Base-by-base conservation (phyloP, 2,797 vertebrate genomes). In the Rhadinocentrus ornatus region DNA sequence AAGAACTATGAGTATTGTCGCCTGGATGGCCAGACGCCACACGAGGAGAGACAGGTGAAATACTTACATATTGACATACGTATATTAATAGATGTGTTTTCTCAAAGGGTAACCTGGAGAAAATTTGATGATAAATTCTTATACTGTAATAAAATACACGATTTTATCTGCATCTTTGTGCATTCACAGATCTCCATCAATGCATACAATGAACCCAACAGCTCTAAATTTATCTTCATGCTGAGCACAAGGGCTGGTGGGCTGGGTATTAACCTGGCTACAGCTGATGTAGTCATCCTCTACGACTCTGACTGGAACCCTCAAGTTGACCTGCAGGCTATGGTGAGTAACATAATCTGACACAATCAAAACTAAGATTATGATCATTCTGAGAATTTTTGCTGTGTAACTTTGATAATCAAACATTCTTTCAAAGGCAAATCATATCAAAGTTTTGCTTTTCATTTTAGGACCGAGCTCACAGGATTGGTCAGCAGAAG, bases 261-360 rank as follows among this genome's bases (percentile, higher is more conserved):
- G 9, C 94, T 99, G 75, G 98, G 98, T 57, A 99, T 99, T 87
- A 99, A 99, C 91, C 92, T 99, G 88, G 98, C 98, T 57, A 99
- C 98, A 50, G 98, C 98, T 10, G 98, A 99, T 78, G 97, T 99
- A 1, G 98, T 99, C 62, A 99, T 99, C 90, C 94, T 99, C 15
- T 99, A 97, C 50, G 98, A 99, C 91, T 99, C 98, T 3, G 97
- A 99, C 92, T 99, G 98, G 98, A 99, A 99, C 88, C 98, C 98
- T 32, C 98, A 99, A 93, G 98, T 99, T 4, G 98, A 99, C 85
- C 96, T 99, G 73, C 98, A 99, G 87, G 98, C 98, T 66, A 99
- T 99, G 98, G 98, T 99, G 84, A 58, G 93, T 32, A 1, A 34
- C 0, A 18, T 52, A 2, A 35, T 35, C 39, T 26, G 3, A 5